Evolutionary conservation across 1,140 invertebrate species (phyloP).

Genomic region (Neodiprion pinetum): DNA sequence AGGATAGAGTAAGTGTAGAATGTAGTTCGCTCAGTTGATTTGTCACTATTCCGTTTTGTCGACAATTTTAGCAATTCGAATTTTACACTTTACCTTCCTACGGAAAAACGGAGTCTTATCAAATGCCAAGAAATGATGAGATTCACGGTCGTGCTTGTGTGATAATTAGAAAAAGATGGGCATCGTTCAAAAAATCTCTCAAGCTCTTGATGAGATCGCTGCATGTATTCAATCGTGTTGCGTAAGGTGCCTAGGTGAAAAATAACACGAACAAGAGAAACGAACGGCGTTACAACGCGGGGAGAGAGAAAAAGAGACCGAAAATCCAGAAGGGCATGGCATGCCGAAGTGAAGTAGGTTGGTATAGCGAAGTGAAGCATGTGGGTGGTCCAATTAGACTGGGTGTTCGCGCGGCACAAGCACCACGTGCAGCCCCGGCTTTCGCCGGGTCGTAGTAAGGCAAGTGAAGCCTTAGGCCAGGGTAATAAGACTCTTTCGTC

Average conservation of each 20-base stretch:
- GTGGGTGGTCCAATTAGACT: conserved; percentile 61
- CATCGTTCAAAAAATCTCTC: background rate
- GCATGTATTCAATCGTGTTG: background rate
- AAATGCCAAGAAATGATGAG: too few relatives aligned
- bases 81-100: too few relatives aligned
- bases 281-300: background rate
- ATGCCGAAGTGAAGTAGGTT: conserved; percentile 33
- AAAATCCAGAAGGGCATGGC: conserved; percentile 25
- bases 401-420: conserved; percentile 48
- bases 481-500: conserved; percentile 55
- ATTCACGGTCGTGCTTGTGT: too few relatives aligned
- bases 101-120: too few relatives aligned
- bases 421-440: conserved; percentile 49
- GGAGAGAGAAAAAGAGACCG: conserved; percentile 28
- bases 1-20: too few relatives aligned
- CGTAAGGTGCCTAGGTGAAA: background rate
- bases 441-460: background rate
- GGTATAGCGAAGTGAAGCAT: conserved; percentile 26
- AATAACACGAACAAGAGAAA: background rate
- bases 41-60: too few relatives aligned
- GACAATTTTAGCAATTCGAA: too few relatives aligned
- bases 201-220: too few relatives aligned
- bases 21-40: too few relatives aligned
- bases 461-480: background rate
- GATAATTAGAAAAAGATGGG: background rate